Conservation (phyloP, 35 echinoderm and acorn worm genomes). For the Patiria miniata region DNA sequence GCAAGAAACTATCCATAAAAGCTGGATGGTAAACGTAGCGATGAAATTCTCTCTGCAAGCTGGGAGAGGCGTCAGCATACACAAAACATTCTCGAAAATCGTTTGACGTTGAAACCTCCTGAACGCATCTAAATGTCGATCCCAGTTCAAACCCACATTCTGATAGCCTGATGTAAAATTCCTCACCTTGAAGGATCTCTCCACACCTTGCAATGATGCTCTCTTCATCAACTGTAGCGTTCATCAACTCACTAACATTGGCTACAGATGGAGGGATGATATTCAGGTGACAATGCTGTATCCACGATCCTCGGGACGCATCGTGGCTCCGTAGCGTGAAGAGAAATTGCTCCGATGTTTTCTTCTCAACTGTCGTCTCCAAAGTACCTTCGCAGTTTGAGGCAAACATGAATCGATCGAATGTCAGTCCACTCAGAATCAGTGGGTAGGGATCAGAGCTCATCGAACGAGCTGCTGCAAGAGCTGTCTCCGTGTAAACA, state of each 20-base stretch:
- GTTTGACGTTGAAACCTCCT: slow-evolving; percentile 15
- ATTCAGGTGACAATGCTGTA: slow-evolving; percentile 19
- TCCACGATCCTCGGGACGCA: not conserved
- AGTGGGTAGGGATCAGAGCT: not conserved
- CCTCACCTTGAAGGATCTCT: not conserved
- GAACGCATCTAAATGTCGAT: slow-evolving; percentile 34
- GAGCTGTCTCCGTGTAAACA: slow-evolving; percentile 43
- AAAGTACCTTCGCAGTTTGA: slow-evolving; percentile 1
- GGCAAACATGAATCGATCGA: slow-evolving; percentile 54
- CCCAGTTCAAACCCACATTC: slow-evolving; percentile 61
- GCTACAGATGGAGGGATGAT: not conserved
- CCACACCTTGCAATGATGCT: slow-evolving; percentile 8
- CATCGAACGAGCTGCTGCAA: slow-evolving; percentile 17
- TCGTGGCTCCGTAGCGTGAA: slow-evolving; percentile 44
- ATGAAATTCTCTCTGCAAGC: slow-evolving; percentile 28
- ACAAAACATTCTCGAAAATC: slow-evolving; percentile 34
- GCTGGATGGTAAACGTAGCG: slow-evolving; percentile 62
- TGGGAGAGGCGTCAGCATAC: slow-evolving; percentile 25
- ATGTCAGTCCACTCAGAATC: not conserved
- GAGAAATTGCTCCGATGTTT: not conserved
- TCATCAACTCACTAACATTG: too few species aligned
- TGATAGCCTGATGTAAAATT: slow-evolving; percentile 45
- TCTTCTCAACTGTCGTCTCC: slow-evolving; percentile 38
- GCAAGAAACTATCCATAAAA: slow-evolving; percentile 55
- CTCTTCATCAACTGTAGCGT: not conserved